Evolutionary conservation across 1,140 invertebrate species (phyloP), one percentile per base, ranked within the genome.

Genomic region (Protaetia brevitarsis): DNA sequence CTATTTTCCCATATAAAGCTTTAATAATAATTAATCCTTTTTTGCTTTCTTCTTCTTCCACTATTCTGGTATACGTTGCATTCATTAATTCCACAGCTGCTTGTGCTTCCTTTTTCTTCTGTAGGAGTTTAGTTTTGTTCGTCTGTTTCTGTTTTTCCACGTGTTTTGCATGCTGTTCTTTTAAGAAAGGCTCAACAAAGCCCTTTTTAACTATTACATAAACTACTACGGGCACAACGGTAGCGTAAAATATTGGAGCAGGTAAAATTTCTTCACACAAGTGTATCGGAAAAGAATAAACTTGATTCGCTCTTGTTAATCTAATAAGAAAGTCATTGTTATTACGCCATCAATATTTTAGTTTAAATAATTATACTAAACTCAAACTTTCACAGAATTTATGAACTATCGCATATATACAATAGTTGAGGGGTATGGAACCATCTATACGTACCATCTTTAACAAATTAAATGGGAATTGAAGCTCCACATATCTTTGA

Each of bases 231-330:
- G 96, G 96, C 0, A 91, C 85, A 0, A 96, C 81, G 0, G 95
- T 96, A 1, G 94, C 96, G 76, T 98, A 98, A 77, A 98, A 94
- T 27, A 98, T 82, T 0, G 96, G 91, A 16, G 89, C 88, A 1
- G 95, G 92, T 66, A 94, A 81, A 3, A 98, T 82, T 74, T 96
- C 92, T 72, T 98, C 94, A 68, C 93, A 94, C 13, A 98, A 77
- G 73, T 94, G 89, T 71, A 98, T 92, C 0, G 95, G 94, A 70
- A 97, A 93, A 16, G 88, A 82, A 75, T 95, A 97, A 0, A 88
- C 89, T 79, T 98, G 96, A 64, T 89, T 91, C 1, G 93, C 93
- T 69, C 95, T 86, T 10, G 85, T 86, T 73, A 97, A 83, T 81
- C 93, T 95, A 75, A 27, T 79, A 59, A 59, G n/a, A n/a, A n/a